Evolutionary conservation across 2,888 invertebrate species (phyloP), one percentile per base, ranked within the genome.

Genomic region (Xylocampa areola): DNA sequence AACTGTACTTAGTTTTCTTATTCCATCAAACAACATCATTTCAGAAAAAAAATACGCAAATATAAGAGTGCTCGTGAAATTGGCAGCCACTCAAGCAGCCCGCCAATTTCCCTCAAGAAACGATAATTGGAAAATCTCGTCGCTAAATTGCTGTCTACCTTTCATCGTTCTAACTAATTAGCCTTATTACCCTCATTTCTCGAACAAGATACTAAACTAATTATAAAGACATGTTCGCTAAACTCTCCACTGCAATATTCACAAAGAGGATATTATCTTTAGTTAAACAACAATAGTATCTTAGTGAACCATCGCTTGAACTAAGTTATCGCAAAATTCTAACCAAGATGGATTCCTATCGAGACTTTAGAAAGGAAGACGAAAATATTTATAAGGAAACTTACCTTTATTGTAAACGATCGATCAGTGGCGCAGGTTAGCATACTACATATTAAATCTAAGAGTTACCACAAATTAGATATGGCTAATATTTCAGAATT

Each of bases 251-350:
- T 11, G 23, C 39, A 59, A 64, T 69, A 68, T 69, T 64, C 67
- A 52, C 36, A 13, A 27, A 14, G 36, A 35, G 11, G 13, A 52
- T 54, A 54, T 52, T 74, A 71, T 63, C 47, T 44, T 16, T 44
- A 58, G 72, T 53, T 29, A 40, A 59, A 63, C 49, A 53, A 82
- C 82, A 82, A 82, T 81, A 45, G 43, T 80, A 82, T 82, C 81
- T 50, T 81, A 77, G 67, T 82, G 60, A 76, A 62, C 78, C 82
- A 82, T 80, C 81, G 64, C 49, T 55, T 62, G 72, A 58, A 62
- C 51, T 53, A 53, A 55, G 21, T 66, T 68, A 68, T 67, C 64
- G 62, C 57, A 47, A 39, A 58, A 69, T 58, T 57, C 49, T 53
- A 30, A 17, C 51, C 54, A 62, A 68, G 66, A 70, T 55, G 55